Percentiles rank a stretch among this genome's conserved stretches.
Evolutionary conservation across 2,888 invertebrate genomes (phyloP).

Genomic region (Polydrusus pterygomalis): DNA sequence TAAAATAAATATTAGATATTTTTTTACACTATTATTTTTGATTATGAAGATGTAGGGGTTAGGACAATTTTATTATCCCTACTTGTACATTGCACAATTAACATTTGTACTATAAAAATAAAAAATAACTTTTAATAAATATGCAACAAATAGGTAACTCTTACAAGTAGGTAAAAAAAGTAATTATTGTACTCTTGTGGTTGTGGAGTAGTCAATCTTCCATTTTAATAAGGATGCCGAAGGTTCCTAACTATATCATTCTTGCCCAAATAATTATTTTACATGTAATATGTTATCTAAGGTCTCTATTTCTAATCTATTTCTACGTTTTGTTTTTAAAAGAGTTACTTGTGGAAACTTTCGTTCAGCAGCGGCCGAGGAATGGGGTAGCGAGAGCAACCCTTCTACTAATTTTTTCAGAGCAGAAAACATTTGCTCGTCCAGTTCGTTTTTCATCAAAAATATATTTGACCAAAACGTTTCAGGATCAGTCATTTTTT

Average conservation of each 20-base stretch:
- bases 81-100: neutral
- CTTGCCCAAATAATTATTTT: slow-evolving; percentile 6
- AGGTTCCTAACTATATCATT: slow-evolving; percentile 10
- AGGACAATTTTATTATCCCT: neutral
- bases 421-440: neutral
- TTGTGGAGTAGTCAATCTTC: neutral
- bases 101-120: neutral
- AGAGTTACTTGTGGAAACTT: slow-evolving; percentile 21
- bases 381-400: neutral
- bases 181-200: neutral
- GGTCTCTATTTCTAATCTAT: slow-evolving; percentile 16
- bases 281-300: slow-evolving; percentile 13
- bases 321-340: slow-evolving; percentile 19
- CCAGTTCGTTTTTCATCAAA: slow-evolving; percentile 13
- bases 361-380: slow-evolving; percentile 11
- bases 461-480: slow-evolving; percentile 23
- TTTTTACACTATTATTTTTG: no score
- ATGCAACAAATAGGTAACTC: neutral
- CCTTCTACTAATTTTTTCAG: neutral
- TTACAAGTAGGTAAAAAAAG: neutral
- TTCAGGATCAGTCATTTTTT: slow-evolving; percentile 22
- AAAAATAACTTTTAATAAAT: neutral
- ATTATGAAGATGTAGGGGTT: no score
- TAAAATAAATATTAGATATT: no score
- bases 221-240: slow-evolving; percentile 1